These are phyloP conservation scores for Oryzias sinensis DNA, from an alignment of 2,797 vertebrate genomes.

Conservation along the genomic window DNA sequence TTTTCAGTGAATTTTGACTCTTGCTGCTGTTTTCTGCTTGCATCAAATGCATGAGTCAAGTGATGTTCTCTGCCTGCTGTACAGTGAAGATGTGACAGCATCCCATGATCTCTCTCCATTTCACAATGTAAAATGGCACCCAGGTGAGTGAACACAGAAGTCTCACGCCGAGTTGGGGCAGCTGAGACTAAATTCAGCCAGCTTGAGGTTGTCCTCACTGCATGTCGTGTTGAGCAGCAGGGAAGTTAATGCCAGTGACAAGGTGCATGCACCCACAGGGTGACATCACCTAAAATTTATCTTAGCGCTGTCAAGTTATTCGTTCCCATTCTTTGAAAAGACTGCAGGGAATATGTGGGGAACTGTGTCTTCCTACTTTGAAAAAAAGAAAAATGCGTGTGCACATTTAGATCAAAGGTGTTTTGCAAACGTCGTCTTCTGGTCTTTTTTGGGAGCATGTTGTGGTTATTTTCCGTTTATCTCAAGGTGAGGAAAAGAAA, in stretches of 20 bases:
- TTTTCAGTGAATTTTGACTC: no score
- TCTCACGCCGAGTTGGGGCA: not conserved
- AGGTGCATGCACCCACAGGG: conserved; percentile 45
- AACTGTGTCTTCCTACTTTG: not conserved
- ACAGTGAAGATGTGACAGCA: not conserved
- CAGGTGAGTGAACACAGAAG: conserved; percentile 6
- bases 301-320: conserved; percentile 44
- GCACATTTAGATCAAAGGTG: not conserved
- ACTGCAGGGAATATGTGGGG: conserved; percentile 33
- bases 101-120: not conserved
- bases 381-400: not conserved
- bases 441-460: no score
- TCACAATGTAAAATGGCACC: not conserved
- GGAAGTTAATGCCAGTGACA: conserved; percentile 46
- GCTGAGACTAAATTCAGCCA: conserved; percentile 16
- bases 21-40: not conserved
- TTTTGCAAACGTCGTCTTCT: no score
- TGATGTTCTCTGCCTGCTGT: not conserved
- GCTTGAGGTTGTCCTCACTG: conserved; percentile 8
- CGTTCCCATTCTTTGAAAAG: conserved; percentile 24
- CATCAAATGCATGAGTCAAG: conserved; percentile 4
- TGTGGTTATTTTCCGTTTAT: no score
- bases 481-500: no score
- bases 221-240: conserved; percentile 19
- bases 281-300: conserved; percentile 50